Evolutionary conservation across 2,797 vertebrate species (phyloP).

Genomic region (Eulemur coronatus): DNA sequence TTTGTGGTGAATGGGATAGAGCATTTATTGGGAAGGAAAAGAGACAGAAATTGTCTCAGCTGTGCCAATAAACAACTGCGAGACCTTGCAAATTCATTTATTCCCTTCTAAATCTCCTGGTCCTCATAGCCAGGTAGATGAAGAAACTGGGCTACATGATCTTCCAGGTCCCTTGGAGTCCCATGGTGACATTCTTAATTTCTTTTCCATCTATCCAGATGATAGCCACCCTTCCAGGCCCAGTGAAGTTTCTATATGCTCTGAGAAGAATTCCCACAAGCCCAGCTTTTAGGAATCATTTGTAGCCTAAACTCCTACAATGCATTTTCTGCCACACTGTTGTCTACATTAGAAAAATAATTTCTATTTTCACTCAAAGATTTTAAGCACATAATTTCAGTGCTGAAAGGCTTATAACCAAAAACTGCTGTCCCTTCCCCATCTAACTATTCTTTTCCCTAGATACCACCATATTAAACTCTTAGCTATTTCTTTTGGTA

Average conservation of each 20-base stretch:
- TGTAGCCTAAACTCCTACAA: neutral
- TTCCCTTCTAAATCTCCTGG: constrained; percentile 10
- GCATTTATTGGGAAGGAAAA: neutral
- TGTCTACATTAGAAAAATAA: neutral
- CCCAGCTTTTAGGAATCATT: neutral
- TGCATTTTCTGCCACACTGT: neutral
- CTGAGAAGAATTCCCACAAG: neutral
- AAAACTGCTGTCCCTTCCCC: neutral
- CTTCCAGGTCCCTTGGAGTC: neutral
- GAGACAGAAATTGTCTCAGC: neutral
- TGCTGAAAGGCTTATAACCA: neutral
- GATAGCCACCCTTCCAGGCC: neutral
- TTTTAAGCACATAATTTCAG: neutral
- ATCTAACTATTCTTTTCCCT: neutral
- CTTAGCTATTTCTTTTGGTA: neutral
- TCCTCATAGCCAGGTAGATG: neutral
- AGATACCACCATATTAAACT: neutral
- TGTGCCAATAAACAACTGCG: neutral
- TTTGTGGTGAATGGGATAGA: neutral
- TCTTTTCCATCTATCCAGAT: neutral
- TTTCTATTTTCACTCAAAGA: neutral
- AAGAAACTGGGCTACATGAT: neutral
- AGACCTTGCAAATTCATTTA: neutral
- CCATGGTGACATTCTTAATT: neutral
- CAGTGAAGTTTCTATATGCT: neutral